Base-by-base conservation (phyloP, 2,113 vertebrate species). In the Muscicapa adusta region DNA sequence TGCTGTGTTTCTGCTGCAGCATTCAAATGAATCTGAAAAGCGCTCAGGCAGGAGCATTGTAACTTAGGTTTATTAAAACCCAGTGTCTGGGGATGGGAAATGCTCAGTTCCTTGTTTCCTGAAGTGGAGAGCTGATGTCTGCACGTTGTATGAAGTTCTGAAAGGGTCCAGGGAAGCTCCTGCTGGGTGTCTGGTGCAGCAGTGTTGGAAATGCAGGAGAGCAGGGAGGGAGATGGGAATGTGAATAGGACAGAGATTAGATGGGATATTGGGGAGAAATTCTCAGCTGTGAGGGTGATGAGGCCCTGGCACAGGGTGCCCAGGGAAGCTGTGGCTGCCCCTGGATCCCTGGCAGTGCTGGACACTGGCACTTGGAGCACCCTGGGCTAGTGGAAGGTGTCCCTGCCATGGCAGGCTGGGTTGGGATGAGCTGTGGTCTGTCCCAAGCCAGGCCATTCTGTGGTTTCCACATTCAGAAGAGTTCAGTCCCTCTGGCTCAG, bases 101-200 rank as follows among this genome's bases (percentile, higher is more conserved):
- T 84, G 85, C 87, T 97, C 25, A 20, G 43, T 91, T 81, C 53
- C 79, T 70, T 77, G 83, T 96, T 97, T 94, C 88, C 93, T 91
- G 62, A 89, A 63, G 89, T 34, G 95, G 79, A 43, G 79, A 89
- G 87, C 20, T 90, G 91, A 73, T 95, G 96, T 81, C 89, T 97
- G 62, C 66, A 28, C 5, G 8, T 54, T 38, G 6, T 79, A n/a
- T 53, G 43, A 76, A 86, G 90, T 93, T 95, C 74, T 89, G 94
- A 77, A 95, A 77, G 88, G 83, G 88, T 67, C 53, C 74, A 45
- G 95, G 92, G 87, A 93, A 89, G 18, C 51, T 86, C 66, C 89
- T 95, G 84, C 77, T 42, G 56, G 56, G 66, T 67, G 79, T 38
- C 42, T 67, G 28, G 47, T 71, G 89, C 81, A 86, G 84, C 79